A percentile compares a stretch with the other conserved stretches of the same genome.
Conservation (phyloP, 1,140 invertebrate genomes). For the Bombus sylvicola region DNA sequence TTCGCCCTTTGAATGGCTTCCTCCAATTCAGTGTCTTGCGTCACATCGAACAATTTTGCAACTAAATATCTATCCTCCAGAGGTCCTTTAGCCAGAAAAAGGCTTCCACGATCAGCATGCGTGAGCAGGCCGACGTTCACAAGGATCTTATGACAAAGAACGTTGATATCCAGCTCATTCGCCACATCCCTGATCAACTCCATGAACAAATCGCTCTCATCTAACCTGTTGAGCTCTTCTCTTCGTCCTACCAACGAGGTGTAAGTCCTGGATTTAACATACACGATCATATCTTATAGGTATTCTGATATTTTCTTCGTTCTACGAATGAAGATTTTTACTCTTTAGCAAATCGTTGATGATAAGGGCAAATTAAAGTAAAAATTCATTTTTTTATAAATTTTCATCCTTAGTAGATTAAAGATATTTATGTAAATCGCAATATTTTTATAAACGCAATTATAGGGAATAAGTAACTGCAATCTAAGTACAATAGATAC, state of each 20-base stretch:
- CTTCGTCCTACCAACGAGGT: constrained; percentile 80
- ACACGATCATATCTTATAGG: background rate
- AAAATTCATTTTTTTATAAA: background rate
- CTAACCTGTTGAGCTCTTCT: constrained; percentile 85
- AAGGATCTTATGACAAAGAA: constrained; percentile 96
- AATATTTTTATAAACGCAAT: too few relatives aligned
- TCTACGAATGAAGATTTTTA: too few relatives aligned
- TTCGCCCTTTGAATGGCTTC: constrained; percentile 88
- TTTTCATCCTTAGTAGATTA: too few relatives aligned
- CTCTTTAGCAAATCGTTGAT: too few relatives aligned
- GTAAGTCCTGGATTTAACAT: constrained; percentile 69
- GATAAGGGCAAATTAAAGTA: background rate
- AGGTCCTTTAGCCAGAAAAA: constrained; percentile 93
- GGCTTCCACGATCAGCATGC: constrained; percentile 92
- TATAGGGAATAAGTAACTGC: too few relatives aligned
- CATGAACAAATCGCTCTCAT: constrained; percentile 94
- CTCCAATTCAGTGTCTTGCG: constrained; percentile 91
- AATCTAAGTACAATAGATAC: too few relatives aligned
- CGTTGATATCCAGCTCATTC: constrained; percentile 96
- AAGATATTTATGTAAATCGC: too few relatives aligned
- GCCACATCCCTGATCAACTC: constrained; percentile 96
- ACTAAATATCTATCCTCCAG: constrained; percentile 90
- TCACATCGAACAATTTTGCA: constrained; percentile 96
- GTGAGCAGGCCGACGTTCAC: constrained; percentile 95
- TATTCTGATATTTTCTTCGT: background rate